A percentile compares a stretch with the other conserved stretches of the same genome.
Evolutionary conservation across 2,113 vertebrate genomes (phyloP).

Genomic region (human): DNA sequence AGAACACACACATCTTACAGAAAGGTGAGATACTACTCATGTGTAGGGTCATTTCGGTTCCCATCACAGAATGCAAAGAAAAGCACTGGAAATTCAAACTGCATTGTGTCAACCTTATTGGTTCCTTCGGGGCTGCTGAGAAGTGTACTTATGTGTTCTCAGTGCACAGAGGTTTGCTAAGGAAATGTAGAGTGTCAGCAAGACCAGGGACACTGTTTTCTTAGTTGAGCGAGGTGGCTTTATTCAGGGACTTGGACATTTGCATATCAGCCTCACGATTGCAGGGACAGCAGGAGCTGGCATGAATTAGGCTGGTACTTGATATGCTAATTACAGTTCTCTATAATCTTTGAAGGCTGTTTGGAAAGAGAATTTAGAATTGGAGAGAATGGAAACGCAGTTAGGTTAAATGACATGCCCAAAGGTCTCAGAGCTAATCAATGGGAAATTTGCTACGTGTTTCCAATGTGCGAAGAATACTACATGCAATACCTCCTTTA

Average conservation of each 20-base stretch:
- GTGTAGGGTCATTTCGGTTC: neutral
- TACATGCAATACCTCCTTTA: neutral
- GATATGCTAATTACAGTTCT: slow-evolving; percentile 37
- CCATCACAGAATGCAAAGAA: neutral
- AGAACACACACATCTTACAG: neutral
- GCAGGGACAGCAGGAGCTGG: neutral
- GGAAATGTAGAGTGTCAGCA: neutral
- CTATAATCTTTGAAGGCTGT: neutral
- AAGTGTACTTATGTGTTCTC: neutral
- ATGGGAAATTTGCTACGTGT: neutral
- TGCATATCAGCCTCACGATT: slow-evolving; percentile 40
- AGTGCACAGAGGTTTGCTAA: neutral
- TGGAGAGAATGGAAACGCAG: neutral
- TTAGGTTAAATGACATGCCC: neutral
- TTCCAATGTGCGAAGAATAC: neutral
- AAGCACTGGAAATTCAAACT: neutral
- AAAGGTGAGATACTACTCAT: neutral
- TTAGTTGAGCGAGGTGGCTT: neutral
- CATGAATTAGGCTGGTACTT: neutral
- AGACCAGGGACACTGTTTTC: neutral
- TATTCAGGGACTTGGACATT: neutral
- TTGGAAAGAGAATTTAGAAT: slow-evolving; percentile 47
- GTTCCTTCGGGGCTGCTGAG: neutral
- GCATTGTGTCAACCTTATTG: neutral
- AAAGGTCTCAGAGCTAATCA: neutral